Percentiles rank a stretch among this genome's conserved stretches.
Evolutionary conservation across 2,797 vertebrate genomes (phyloP).

Genomic region (Chrosomus eos): DNA sequence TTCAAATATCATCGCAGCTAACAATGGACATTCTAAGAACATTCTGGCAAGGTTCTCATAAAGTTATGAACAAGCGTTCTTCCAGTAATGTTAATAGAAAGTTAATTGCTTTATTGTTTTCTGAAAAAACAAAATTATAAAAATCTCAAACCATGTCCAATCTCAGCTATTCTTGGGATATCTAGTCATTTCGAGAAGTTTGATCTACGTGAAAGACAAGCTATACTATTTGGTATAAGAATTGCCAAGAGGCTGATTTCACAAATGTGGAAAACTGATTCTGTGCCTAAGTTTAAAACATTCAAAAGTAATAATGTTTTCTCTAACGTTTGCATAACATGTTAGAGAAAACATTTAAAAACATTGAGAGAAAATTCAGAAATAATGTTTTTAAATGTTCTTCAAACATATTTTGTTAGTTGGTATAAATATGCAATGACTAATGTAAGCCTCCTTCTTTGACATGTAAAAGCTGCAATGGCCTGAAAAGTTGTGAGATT

Average conservation of each 20-base stretch:
- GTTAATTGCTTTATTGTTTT: not conserved
- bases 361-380: not conserved
- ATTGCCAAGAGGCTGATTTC: not conserved
- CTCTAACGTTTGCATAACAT: not conserved
- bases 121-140: not conserved
- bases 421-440: not conserved
- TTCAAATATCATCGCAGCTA: not conserved
- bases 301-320: not conserved
- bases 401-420: not conserved
- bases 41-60: not conserved
- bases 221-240: not conserved
- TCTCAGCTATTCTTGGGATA: not conserved
- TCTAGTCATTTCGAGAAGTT: not conserved
- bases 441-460: not conserved
- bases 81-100: not conserved
- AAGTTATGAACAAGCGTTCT: not conserved
- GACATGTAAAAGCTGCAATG: constrained; percentile 65
- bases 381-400: not conserved
- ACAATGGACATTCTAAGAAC: not conserved
- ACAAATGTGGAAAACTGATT: not conserved
- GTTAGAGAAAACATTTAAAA: not conserved
- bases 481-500: constrained; percentile 61
- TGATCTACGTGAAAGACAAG: not conserved
- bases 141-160: not conserved
- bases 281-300: not conserved